Base-by-base conservation (phyloP, 2,888 invertebrate species). In the Apodemia mormo region DNA sequence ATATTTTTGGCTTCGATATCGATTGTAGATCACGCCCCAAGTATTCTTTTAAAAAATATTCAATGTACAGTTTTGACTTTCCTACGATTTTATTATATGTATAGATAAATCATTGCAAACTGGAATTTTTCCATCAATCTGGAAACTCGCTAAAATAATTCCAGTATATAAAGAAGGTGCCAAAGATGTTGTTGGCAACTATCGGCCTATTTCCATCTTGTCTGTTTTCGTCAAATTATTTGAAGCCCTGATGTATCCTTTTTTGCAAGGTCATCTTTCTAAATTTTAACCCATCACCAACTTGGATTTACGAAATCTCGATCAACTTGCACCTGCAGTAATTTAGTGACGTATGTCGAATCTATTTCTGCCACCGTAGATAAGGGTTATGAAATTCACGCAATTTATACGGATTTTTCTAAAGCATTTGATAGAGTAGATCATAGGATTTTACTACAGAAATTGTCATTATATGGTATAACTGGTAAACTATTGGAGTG, bases 261-360 rank as follows among this genome's bases (percentile, higher is more conserved):
- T 12, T 1, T 67, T 70, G 49, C 33, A 67, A 1, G 22, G 65
- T 33, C 33, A 67, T 22, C n/a, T 65, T 30, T 54, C 40, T 14
- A 30, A 67, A 22, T 67, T n/a, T 4, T 70, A 43, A 33, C 64
- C 2, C 10, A 37, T 12, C 12, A 67, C 14, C 71, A 71, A 43
- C 67, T 68, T 30, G 68, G 68, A 2, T 79, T 79, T 56, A 37
- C 72, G 0, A 67, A 66, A 43, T 52, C 37, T 1, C 68, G 72
- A 10, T 79, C 77, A 0, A 74, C 73, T 2, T n/a, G 52, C 3
- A 74, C 73, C 3, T n/a, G 52, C 3, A 73, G 74, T 0, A 77
- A 77, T 40, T 58, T 77, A 29, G 54, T 56, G 3, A 52, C 14
- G 29, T 71, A 66, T 30, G 30, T 68, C 4, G 43, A 74, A 40